A percentile compares a stretch with the other conserved stretches of the same genome.
phyloP scores from a whole-genome alignment of 2,888 invertebrate genomes.

The Phania funesta region DNA sequence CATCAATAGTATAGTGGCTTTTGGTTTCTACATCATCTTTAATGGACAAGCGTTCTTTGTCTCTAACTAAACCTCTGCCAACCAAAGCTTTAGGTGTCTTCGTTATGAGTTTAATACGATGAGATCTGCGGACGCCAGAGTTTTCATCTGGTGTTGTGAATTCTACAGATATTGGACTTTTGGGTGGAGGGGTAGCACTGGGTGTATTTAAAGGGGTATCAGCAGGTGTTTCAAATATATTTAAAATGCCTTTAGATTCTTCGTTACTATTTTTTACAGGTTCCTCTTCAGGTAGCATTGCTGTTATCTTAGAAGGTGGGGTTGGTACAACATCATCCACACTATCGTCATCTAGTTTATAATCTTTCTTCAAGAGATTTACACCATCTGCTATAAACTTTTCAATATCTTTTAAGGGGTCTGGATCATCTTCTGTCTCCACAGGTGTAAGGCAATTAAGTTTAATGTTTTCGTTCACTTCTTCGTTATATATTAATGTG shows the following conservation, averaged over 20 bases:
- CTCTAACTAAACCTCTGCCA: conserved; percentile 85
- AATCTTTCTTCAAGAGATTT: conserved; percentile 76
- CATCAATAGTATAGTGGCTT: conserved; percentile 78
- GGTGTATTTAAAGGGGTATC: conserved; percentile 72
- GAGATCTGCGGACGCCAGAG: conserved; percentile 85
- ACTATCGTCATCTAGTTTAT: conserved; percentile 74
- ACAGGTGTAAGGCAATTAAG: conserved; percentile 11
- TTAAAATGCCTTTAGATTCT: conserved; percentile 6
- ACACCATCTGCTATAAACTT: conserved; percentile 78
- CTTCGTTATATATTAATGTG: neutral
- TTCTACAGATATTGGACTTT: conserved; percentile 65
- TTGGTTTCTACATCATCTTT: conserved; percentile 75
- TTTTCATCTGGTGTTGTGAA: conserved; percentile 60
- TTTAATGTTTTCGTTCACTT: conserved; percentile 2
- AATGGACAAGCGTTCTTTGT: conserved; percentile 79
- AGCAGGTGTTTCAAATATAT: conserved; percentile 73
- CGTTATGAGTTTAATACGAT: conserved; percentile 88
- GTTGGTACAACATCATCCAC: conserved; percentile 56
- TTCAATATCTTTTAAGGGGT: conserved; percentile 77
- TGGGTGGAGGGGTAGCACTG: conserved; percentile 70
- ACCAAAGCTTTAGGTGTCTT: conserved; percentile 78
- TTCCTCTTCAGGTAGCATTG: conserved; percentile 8
- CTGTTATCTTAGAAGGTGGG: conserved; percentile 17
- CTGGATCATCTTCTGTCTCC: conserved; percentile 70
- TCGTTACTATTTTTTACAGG: neutral